Evolutionary conservation across 2,797 vertebrate species (phyloP).

Genomic region (Coregonus sp.): DNA sequence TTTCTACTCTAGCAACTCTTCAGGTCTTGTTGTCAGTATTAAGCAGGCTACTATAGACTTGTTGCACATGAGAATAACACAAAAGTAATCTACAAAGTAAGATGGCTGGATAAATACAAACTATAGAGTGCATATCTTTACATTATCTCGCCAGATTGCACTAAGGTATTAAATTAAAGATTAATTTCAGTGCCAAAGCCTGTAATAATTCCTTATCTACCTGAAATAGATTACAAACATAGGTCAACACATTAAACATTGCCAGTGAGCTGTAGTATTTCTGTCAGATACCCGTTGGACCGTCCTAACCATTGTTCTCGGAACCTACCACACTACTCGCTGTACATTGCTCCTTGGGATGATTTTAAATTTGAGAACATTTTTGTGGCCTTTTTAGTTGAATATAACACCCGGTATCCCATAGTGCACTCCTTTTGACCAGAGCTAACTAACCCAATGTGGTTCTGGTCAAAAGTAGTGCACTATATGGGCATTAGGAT

Average conservation of each 20-base stretch:
- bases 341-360: constrained; percentile 45
- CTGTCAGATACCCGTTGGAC: constrained; percentile 35
- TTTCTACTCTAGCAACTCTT: constrained; percentile 20
- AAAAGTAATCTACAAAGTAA: background rate
- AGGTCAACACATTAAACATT: constrained; percentile 29
- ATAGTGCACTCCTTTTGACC: background rate
- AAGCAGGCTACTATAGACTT: constrained; percentile 15
- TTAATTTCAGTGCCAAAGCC: constrained; percentile 63
- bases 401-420: background rate
- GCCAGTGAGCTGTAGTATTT: constrained; percentile 55
- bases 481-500: background rate
- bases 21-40: constrained; percentile 45
- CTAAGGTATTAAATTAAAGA: constrained; percentile 17
- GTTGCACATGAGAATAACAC: constrained; percentile 28
- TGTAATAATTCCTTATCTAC: constrained; percentile 38
- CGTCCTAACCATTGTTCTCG: constrained; percentile 22
- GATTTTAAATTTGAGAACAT: constrained; percentile 4
- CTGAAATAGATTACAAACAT: constrained; percentile 37
- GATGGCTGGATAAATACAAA: constrained; percentile 17
- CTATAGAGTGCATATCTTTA: constrained; percentile 29
- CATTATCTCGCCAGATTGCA: constrained; percentile 33
- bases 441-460: background rate
- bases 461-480: background rate
- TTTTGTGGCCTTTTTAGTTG: background rate
- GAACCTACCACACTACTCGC: constrained; percentile 28